Conservation (phyloP, 2,113 vertebrate species). For the Colistium nudipinnis region DNA sequence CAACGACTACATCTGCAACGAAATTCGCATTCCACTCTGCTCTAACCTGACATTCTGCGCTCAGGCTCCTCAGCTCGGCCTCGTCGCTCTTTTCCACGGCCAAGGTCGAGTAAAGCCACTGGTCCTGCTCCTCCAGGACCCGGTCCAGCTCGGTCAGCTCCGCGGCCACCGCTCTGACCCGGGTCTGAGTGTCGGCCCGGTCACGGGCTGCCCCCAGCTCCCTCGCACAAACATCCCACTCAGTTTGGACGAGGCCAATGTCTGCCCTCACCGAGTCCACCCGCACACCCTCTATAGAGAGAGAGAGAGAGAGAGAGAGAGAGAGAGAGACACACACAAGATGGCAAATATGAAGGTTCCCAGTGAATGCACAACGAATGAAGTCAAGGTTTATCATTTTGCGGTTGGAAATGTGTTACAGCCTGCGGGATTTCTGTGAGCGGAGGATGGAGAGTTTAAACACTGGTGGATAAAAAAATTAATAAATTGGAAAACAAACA, state of each 20-base stretch:
- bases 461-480: background rate
- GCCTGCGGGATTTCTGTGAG: background rate
- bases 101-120: slow-evolving; percentile 73
- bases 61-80: slow-evolving; percentile 66
- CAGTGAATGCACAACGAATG: background rate
- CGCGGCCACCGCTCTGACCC: slow-evolving; percentile 79
- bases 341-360: background rate
- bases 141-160: slow-evolving; percentile 83
- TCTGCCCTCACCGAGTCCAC: slow-evolving; percentile 73
- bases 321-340: slow-evolving; percentile 6
- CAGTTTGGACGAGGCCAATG: slow-evolving; percentile 77
- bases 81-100: slow-evolving; percentile 49
- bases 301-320: too few species aligned
- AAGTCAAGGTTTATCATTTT: background rate
- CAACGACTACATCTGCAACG: background rate
- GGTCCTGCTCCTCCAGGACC: slow-evolving; percentile 80
- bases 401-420: background rate
- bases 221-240: slow-evolving; percentile 82
- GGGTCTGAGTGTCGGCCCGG: slow-evolving; percentile 83
- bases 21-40: background rate
- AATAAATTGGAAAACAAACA: background rate
- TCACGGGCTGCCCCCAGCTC: slow-evolving; percentile 81
- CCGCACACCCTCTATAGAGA: slow-evolving; percentile 79
- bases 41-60: slow-evolving; percentile 86
- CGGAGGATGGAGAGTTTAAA: background rate